A percentile compares a stretch with the other conserved stretches of the same genome.
phyloP scores from a whole-genome alignment of 2,113 vertebrate species.

The Protobothrops mucrosquamatus region DNA sequence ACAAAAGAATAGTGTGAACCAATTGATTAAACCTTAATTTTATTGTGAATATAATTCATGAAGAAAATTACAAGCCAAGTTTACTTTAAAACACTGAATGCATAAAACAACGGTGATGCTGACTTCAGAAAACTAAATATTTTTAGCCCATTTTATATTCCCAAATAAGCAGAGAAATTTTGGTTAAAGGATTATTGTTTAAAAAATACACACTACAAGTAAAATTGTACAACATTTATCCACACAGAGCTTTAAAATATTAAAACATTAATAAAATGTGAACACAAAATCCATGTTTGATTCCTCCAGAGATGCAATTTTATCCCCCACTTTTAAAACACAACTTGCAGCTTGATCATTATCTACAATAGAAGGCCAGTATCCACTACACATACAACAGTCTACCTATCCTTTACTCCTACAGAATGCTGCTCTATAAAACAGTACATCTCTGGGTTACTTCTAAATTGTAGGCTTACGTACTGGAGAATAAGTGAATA shows the following conservation, averaged over 20 bases:
- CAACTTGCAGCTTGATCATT: not conserved
- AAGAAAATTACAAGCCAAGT: constrained; percentile 26
- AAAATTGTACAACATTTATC: constrained; percentile 16
- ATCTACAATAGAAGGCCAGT: not conserved
- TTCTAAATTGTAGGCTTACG: not conserved
- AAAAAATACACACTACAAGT: constrained; percentile 40
- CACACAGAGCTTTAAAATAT: constrained; percentile 33
- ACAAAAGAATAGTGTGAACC: constrained; percentile 48
- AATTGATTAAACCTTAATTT: constrained; percentile 34
- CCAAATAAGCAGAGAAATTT: constrained; percentile 40
- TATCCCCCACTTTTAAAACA: not conserved
- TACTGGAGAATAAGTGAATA: not conserved
- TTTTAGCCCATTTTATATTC: constrained; percentile 18
- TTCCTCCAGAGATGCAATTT: not conserved
- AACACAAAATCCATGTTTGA: not conserved
- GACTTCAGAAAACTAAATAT: constrained; percentile 11
- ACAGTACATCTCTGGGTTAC: not conserved
- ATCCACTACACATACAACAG: not conserved
- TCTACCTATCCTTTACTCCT: not conserved
- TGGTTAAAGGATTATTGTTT: constrained; percentile 42
- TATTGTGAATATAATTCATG: constrained; percentile 46
- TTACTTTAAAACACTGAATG: constrained; percentile 43
- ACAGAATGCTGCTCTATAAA: not conserved
- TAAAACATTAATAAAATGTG: constrained; percentile 22
- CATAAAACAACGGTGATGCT: constrained; percentile 24